Evolutionary conservation across 2,797 vertebrate genomes (phyloP).

Genomic region (Phoeniculus purpureus): DNA sequence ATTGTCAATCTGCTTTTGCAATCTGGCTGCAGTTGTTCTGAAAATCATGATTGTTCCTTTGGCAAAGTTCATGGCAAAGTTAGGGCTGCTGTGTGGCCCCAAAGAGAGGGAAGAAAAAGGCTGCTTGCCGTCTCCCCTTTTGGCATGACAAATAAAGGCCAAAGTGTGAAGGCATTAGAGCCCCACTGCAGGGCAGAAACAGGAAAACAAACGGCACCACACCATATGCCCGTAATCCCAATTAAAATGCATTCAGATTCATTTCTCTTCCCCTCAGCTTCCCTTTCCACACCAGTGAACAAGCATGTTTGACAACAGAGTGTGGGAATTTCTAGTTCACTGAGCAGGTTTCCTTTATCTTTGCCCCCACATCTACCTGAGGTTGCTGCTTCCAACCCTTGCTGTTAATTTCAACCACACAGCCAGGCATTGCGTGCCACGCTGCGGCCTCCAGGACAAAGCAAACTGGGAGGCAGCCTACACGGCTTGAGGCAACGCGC

Average conservation of each 20-base stretch:
- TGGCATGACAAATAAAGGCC: slow-evolving; percentile 34
- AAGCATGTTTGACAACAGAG: slow-evolving; percentile 43
- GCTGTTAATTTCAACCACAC: fast-evolving
- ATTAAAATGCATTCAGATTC: neutral
- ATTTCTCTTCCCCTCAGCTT: slow-evolving; percentile 30
- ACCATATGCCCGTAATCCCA: neutral
- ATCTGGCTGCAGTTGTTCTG: neutral
- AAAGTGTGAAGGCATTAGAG: slow-evolving; percentile 51
- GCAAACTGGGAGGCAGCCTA: neutral
- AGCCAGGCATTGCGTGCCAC: fast-evolving
- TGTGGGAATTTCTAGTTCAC: slow-evolving; percentile 59
- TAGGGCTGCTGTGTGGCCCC: neutral
- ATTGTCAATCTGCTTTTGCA: slow-evolving; percentile 8
- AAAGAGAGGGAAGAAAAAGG: neutral
- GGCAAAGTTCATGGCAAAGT: slow-evolving; percentile 2
- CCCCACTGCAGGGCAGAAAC: slow-evolving; percentile 18
- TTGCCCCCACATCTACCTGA: neutral
- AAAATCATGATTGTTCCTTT: slow-evolving; percentile 10
- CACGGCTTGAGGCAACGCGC: neutral
- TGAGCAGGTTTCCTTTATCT: slow-evolving; percentile 34
- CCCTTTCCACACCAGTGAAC: slow-evolving; percentile 33
- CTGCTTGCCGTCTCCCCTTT: neutral
- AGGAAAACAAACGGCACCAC: neutral
- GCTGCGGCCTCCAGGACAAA: neutral
- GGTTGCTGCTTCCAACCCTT: neutral